A percentile compares a stretch with the other conserved stretches of the same genome.
Evolutionary conservation across 2,888 invertebrate species (phyloP).

Genomic region (Drosophila paranaensis): DNA sequence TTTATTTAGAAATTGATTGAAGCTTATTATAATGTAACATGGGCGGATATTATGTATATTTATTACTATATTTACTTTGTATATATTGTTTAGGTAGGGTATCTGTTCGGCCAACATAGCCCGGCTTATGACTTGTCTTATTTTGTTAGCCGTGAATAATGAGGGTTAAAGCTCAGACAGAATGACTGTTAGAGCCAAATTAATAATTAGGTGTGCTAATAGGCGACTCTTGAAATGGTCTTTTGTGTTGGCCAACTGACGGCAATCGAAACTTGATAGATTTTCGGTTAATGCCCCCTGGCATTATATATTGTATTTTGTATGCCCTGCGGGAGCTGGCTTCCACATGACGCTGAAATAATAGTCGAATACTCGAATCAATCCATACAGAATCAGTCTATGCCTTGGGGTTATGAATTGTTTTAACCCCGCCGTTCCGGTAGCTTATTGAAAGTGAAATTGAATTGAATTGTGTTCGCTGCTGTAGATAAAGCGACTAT

Average conservation of each 20-base stretch:
- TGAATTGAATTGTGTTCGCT: not conserved
- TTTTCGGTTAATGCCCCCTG: conserved; percentile 25
- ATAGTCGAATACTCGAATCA: conserved; percentile 1
- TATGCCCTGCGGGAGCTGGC: not conserved
- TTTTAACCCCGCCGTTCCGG: not conserved
- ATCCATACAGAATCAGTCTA: conserved; percentile 4
- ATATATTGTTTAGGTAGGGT: not conserved
- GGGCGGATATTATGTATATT: no score
- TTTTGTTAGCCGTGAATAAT: conserved; percentile 14
- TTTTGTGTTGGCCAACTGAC: conserved; percentile 9
- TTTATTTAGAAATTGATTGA: not conserved
- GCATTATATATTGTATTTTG: not conserved
- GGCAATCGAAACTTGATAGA: conserved; percentile 14
- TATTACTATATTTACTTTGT: no score
- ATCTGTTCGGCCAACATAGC: not conserved
- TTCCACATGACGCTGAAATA: conserved; percentile 3
- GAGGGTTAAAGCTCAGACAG: conserved; percentile 15
- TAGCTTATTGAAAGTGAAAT: conserved; percentile 8
- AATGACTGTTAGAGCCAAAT: conserved; percentile 15
- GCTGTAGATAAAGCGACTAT: not conserved
- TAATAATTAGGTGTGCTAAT: conserved; percentile 46
- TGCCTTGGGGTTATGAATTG: not conserved
- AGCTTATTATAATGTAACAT: not conserved
- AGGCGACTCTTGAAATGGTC: conserved; percentile 26
- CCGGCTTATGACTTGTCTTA: not conserved